Evolutionary conservation across 1,140 invertebrate genomes (phyloP), one percentile per base, ranked within the genome.

Genomic region (Drosophila lowei): DNA sequence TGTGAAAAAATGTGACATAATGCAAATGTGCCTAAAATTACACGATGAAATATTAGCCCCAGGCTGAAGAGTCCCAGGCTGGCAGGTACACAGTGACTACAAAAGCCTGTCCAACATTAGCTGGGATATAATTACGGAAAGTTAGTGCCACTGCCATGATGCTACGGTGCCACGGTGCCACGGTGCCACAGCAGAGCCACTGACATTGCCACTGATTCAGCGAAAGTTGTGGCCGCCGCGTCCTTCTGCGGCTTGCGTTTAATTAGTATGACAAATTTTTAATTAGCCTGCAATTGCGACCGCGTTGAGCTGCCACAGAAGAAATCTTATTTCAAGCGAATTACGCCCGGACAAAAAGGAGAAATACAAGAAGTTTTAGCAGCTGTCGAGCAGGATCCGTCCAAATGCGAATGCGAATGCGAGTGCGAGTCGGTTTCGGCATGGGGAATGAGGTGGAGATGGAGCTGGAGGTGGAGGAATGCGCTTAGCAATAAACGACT

Each of bases 191-290:
- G 4, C 47, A 18, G 23, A 41, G 52, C 61, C 38, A 48, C 77
- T 18, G 44, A 11, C 46, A 16, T 30, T 48, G 52, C 61, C 43
- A 48, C 77, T 72, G 77, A 85, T 77, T 81, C 64, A 81, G 64
- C 83, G 79, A 49, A 78, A 77, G 57, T 48, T 52, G 38, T 46
- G 60, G 47, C 55, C 70, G 52, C 64, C 47, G 73, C 53, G 71
- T 79, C 57, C 52, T 66, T 47, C 52, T 34, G 18, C 47, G 64
- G 77, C 64, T 75, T 77, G 73, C 77, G 74, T 77, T 86, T 86
- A 86, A 86, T 86, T 86, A 86, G 81, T 88, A 86, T 88, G 81
- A 86, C 81, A 86, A 86, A 86, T 86, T 86, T 85, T 86, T 86
- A 86, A 86, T 86, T 86, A 86, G 83, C 81, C 78, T 74, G 73